phyloP scores from a whole-genome alignment of 2,797 vertebrate species.

The Xenentodon cancila region DNA sequence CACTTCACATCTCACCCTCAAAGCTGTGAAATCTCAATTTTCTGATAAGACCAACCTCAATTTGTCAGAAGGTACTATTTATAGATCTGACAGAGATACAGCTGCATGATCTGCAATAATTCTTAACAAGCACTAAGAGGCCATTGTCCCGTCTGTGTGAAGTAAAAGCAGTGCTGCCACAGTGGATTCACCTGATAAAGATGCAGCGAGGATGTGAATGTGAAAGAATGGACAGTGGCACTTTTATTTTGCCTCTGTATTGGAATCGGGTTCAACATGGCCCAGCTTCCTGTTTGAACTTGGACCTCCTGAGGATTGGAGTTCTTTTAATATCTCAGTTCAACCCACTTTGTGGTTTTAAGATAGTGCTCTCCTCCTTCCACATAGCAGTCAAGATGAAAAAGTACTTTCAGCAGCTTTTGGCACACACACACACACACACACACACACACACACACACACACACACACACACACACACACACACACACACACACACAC shows the following conservation, averaged over 20 bases:
- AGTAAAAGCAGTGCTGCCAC: conserved; percentile 45
- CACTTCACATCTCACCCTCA: conserved; percentile 73
- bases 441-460: too few relatives aligned
- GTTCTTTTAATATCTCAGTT: conserved; percentile 61
- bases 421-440: background rate
- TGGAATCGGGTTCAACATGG: conserved; percentile 44
- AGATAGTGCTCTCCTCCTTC: conserved; percentile 17
- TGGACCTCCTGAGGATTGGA: conserved; percentile 36
- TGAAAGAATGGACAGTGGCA: conserved; percentile 36
- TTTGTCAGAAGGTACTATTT: conserved; percentile 82
- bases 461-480: too few relatives aligned
- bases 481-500: too few relatives aligned
- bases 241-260: conserved; percentile 50
- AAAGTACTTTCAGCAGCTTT: conserved; percentile 16
- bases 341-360: conserved; percentile 54
- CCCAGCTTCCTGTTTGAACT: conserved; percentile 61
- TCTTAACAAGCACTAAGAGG: conserved; percentile 69
- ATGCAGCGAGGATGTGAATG: conserved; percentile 61
- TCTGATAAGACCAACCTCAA: conserved; percentile 82
- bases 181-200: conserved; percentile 59
- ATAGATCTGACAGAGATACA: conserved; percentile 77
- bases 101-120: conserved; percentile 60
- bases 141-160: conserved; percentile 60
- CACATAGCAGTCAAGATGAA: conserved; percentile 18
- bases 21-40: conserved; percentile 81